phyloP scores from a whole-genome alignment of 2,113 vertebrate species.

The Larimichthys crocea region DNA sequence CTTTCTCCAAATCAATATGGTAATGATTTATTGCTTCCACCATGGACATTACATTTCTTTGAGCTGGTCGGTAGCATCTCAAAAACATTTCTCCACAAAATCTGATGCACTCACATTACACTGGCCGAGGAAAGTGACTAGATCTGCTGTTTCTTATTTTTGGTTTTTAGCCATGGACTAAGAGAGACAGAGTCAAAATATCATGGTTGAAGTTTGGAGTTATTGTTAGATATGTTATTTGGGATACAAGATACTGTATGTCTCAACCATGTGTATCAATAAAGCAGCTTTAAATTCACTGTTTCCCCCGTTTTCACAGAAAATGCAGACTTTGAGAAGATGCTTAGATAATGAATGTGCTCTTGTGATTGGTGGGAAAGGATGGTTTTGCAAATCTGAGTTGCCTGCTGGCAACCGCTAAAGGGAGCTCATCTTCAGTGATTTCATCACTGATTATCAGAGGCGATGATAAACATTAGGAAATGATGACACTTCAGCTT shows the following conservation, averaged over 20 bases:
- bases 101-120: not conserved
- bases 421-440: conserved; percentile 42
- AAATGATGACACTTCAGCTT: conserved; percentile 58
- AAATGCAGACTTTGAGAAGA: conserved; percentile 11
- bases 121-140: not conserved
- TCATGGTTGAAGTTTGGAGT: not conserved
- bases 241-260: too few species aligned
- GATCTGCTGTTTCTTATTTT: not conserved
- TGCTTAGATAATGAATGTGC: conserved; percentile 28
- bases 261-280: not conserved
- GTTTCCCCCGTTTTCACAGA: not conserved
- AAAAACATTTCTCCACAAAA: not conserved
- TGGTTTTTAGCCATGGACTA: not conserved
- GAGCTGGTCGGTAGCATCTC: conserved; percentile 2
- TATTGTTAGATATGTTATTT: not conserved
- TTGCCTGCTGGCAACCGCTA: conserved; percentile 35
- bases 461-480: conserved; percentile 34
- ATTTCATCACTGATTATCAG: conserved; percentile 38
- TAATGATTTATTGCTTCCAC: conserved; percentile 22
- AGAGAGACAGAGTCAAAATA: not conserved
- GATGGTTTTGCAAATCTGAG: conserved; percentile 19
- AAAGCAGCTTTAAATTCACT: not conserved
- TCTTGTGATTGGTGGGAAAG: conserved; percentile 31
- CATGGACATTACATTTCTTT: conserved; percentile 14
- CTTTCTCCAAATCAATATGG: conserved; percentile 26